phyloP scores from a whole-genome alignment of 2,888 invertebrate species.

The Acanthosepion pharaonis region DNA sequence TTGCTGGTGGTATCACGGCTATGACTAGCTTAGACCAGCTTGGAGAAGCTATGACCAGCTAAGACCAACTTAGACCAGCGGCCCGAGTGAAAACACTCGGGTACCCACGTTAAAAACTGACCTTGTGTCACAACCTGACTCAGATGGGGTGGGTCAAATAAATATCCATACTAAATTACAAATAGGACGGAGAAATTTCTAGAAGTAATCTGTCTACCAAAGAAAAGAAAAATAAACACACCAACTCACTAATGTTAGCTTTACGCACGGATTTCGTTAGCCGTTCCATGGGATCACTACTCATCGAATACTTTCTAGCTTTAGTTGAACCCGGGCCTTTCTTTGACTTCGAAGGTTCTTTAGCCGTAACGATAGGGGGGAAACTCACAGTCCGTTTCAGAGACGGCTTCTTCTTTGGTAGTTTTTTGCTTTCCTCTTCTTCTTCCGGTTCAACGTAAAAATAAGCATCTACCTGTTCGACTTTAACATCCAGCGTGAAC shows the following conservation, averaged over 20 bases:
- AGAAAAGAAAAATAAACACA: too few species aligned
- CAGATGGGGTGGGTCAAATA: too few species aligned
- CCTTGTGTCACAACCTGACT: too few species aligned
- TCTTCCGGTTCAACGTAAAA: constrained; percentile 64
- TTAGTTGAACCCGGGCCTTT: background rate
- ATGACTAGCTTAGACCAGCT: too few species aligned
- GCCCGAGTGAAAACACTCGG: too few species aligned
- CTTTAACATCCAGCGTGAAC: constrained; percentile 64
- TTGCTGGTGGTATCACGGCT: too few species aligned
- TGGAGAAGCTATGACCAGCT: too few species aligned
- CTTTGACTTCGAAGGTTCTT: background rate
- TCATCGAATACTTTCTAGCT: background rate
- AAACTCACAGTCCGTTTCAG: background rate
- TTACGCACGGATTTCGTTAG: background rate
- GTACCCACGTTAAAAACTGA: too few species aligned
- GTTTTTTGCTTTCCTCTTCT: constrained; percentile 58
- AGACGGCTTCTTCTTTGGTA: constrained; percentile 53
- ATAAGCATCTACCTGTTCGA: constrained; percentile 63
- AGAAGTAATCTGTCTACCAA: too few species aligned
- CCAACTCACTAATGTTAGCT: background rate
- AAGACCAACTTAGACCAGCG: too few species aligned
- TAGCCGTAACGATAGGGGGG: background rate
- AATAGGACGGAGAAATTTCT: too few species aligned
- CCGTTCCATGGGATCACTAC: background rate
- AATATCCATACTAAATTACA: too few species aligned